Evolutionary conservation across 2,113 vertebrate species (phyloP).

Genomic region (Malaclemys terrapin): DNA sequence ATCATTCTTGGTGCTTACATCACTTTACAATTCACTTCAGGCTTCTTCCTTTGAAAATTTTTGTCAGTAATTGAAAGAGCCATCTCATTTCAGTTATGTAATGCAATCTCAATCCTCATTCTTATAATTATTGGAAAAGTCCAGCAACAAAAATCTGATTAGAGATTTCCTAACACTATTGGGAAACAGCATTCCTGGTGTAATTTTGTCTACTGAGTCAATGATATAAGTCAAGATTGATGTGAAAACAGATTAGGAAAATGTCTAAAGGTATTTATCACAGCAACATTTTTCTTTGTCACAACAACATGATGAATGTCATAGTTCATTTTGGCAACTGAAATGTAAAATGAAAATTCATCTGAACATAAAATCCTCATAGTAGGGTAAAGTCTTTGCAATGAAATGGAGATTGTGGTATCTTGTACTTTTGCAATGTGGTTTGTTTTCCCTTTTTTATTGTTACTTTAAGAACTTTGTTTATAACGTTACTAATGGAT

Average conservation of each 20-base stretch:
- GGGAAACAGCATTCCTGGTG: conserved; percentile 41
- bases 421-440: neutral
- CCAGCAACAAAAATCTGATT: conserved; percentile 67
- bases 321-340: neutral
- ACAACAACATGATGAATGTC: neutral
- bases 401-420: neutral
- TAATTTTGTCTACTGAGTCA: conserved; percentile 40
- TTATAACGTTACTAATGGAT: neutral
- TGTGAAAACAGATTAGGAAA: conserved; percentile 23
- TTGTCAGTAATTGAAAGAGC: conserved; percentile 69
- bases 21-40: neutral
- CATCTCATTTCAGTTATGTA: conserved; percentile 68
- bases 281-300: neutral
- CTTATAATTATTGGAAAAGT: conserved; percentile 63
- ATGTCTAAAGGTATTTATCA: conserved; percentile 11
- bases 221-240: conserved; percentile 35
- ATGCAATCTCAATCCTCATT: conserved; percentile 67
- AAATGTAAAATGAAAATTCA: conserved; percentile 1
- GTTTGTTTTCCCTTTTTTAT: neutral
- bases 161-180: conserved; percentile 41
- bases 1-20: conserved; percentile 7
- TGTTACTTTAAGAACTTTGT: neutral
- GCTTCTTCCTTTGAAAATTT: conserved; percentile 57
- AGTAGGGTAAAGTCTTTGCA: neutral
- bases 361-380: neutral